Base-by-base conservation (phyloP, 1,140 invertebrate species). In the Lycorma delicatula region DNA sequence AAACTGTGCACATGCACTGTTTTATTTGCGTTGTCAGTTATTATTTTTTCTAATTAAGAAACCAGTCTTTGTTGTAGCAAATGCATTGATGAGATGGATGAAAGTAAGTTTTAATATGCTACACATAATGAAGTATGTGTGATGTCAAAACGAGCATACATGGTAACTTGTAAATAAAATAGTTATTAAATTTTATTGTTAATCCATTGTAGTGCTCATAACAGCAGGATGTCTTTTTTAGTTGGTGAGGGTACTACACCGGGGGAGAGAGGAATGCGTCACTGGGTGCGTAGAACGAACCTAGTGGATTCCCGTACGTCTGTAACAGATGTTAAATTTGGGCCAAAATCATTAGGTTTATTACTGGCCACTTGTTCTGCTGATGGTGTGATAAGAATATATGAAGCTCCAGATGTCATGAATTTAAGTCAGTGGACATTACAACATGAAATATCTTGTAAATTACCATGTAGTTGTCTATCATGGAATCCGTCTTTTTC, bases 381-480 rank as follows among this genome's bases (percentile, higher is more conserved):
- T 20, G 90, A 94, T 78, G 92, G 91, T 46, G 84, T 91, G 54
- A 89, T 98, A 54, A 80, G 95, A 63, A 95, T 98, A 68, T 98
- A 98, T 71, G 95, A 98, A 78, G 95, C 95, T 13, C 93, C 92
- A 1, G 96, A 99, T 82, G 90, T 98, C 3, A 97, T 98, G 93
- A 98, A 98, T 74, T 72, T 98, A n/a, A 92, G 89, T 62, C 93
- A 97, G 64, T 99, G 96, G 96, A 92, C 91, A 4, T 74, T 97
- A 16, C 91, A 95, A 64, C 87, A 97, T 75, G 94, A 98, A 72
- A 90, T 97, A 51, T 81, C 83, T 11, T 92, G 88, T 55, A 90
- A 89, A 77, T 73, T 88, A n/a, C 82, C 90, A 4, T 87, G 89
- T 59, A 95, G 91, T 71, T 97, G 92, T 71, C 74, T 97, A 12